phyloP scores from a whole-genome alignment of 2,888 invertebrate species.

The Cryptus viduatorius region DNA sequence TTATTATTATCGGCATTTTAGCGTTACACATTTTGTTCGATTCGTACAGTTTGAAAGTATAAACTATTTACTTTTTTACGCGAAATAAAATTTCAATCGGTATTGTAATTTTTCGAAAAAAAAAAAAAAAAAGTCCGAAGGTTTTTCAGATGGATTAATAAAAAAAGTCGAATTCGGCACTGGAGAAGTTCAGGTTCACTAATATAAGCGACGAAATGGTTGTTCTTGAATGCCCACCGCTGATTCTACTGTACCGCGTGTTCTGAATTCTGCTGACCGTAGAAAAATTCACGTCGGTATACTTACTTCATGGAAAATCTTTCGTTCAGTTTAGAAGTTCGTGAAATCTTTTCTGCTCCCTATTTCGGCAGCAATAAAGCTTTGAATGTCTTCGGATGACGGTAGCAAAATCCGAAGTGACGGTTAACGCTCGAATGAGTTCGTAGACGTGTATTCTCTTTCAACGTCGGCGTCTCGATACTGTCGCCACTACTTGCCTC shows the following conservation, averaged over 20 bases:
- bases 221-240: too few relatives aligned
- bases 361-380: not conserved
- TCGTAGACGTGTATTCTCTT: not conserved
- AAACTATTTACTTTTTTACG: too few relatives aligned
- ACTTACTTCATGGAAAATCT: not conserved
- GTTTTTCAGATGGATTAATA: too few relatives aligned
- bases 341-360: not conserved
- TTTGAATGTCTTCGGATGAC: not conserved
- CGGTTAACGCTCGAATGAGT: not conserved
- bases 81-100: too few relatives aligned
- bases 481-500: not conserved
- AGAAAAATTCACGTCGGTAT: not conserved
- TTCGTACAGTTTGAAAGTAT: too few relatives aligned
- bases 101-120: too few relatives aligned
- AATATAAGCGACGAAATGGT: too few relatives aligned
- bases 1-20: too few relatives aligned
- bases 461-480: conserved; percentile 1
- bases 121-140: too few relatives aligned
- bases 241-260: not conserved
- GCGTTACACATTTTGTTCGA: too few relatives aligned
- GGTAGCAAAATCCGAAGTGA: not conserved
- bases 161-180: too few relatives aligned
- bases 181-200: too few relatives aligned
- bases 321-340: not conserved
- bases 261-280: not conserved